Evolutionary conservation across 2,113 vertebrate genomes (phyloP).

Genomic region (Petrocephalus zakoni): DNA sequence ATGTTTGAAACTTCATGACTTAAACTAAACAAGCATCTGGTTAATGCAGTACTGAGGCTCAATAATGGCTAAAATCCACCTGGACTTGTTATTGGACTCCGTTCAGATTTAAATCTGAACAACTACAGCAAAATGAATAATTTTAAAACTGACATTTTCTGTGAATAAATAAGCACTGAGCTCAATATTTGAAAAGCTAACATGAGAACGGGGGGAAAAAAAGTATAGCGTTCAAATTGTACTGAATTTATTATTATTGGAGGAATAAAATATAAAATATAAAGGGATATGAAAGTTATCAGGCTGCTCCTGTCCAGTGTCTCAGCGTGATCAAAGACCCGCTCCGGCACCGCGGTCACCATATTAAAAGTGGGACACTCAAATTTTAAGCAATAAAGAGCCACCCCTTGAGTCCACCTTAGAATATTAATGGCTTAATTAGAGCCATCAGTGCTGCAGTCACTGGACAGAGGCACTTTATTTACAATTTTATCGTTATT

Average conservation of each 20-base stretch:
- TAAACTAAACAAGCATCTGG: background rate
- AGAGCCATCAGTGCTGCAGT: background rate
- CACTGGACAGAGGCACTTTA: background rate
- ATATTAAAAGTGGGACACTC: background rate
- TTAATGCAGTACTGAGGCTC: background rate
- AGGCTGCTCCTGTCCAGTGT: background rate
- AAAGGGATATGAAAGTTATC: background rate
- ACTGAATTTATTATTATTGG: background rate
- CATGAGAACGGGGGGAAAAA: background rate
- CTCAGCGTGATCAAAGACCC: background rate
- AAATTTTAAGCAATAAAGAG: background rate
- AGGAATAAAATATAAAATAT: background rate
- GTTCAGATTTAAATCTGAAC: background rate
- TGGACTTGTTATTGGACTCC: background rate
- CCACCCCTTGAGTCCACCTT: background rate
- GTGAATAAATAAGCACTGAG: background rate
- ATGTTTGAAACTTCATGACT: background rate
- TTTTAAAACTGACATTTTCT: background rate
- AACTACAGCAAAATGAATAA: background rate
- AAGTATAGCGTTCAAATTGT: background rate
- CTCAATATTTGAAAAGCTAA: background rate
- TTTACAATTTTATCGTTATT: background rate
- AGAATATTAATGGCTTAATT: constrained; percentile 5
- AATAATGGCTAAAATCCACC: background rate
- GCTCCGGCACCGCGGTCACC: background rate